A percentile compares a stretch with the other conserved stretches of the same genome.
These are phyloP conservation scores for Salmo trutta DNA, from an alignment of 2,797 vertebrate genomes.

Conservation along the genomic window DNA sequence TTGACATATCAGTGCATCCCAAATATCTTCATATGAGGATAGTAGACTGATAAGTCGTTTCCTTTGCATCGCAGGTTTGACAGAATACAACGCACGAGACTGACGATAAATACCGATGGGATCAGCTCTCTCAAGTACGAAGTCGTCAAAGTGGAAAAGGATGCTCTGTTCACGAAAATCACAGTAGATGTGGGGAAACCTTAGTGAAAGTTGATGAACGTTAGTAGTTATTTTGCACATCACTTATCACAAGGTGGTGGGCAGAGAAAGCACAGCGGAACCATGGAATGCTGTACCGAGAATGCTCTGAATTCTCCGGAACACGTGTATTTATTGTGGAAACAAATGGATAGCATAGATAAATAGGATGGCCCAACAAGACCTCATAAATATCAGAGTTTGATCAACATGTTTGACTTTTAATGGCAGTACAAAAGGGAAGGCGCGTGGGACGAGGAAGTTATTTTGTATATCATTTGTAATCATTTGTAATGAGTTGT, in stretches of 20 bases:
- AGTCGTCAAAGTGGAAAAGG: background rate
- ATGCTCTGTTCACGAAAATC: slow-evolving; percentile 3
- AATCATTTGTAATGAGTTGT: no score
- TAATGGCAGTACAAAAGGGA: background rate
- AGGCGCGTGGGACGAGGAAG: no score
- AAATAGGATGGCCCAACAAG: background rate
- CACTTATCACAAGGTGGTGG: background rate
- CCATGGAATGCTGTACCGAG: background rate
- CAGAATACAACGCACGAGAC: background rate
- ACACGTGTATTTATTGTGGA: background rate
- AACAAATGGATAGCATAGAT: background rate
- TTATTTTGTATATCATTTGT: no score
- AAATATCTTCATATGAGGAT: background rate
- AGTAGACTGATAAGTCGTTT: background rate
- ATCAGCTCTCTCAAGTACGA: slow-evolving; percentile 1
- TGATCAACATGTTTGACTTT: background rate
- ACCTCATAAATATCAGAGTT: background rate
- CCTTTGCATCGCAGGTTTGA: background rate
- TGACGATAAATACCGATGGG: background rate
- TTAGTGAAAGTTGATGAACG: background rate
- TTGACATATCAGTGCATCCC: background rate
- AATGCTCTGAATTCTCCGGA: background rate
- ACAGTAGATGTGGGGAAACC: slow-evolving; percentile 21
- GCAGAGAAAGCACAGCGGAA: background rate
- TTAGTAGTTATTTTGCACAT: background rate